These are phyloP conservation scores for Cylas formicarius DNA, from an alignment of 1,140 invertebrate genomes.

Conservation along the genomic window DNA sequence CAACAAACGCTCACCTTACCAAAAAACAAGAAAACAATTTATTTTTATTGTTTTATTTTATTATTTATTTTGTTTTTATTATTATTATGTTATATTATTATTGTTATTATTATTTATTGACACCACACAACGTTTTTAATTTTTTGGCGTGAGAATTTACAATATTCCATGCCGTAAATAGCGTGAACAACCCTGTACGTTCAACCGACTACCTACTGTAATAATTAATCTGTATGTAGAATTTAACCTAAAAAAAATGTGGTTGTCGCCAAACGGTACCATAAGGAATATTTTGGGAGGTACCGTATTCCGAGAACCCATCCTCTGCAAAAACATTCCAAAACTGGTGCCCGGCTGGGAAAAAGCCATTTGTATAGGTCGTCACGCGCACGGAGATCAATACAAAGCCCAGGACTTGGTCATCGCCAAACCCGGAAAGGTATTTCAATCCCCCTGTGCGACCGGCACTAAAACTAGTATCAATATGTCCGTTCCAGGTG, in stretches of 20 bases:
- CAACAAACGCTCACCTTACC: no score
- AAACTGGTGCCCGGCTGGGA: slow-evolving; percentile 81
- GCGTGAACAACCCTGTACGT: no score
- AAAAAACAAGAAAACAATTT: no score
- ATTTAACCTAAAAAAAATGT: slow-evolving; percentile 91
- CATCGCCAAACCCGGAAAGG: slow-evolving; percentile 61
- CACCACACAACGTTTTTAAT: no score
- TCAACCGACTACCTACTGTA: no score
- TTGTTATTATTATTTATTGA: no score
- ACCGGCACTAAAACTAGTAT: no score
- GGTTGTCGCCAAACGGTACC: slow-evolving; percentile 85
- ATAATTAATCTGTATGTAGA: slow-evolving; percentile 48
- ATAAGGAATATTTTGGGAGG: slow-evolving; percentile 87
- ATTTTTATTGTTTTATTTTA: no score
- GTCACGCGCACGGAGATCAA: slow-evolving; percentile 86
- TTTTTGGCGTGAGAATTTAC: no score
- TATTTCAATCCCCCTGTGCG: slow-evolving; percentile 29
- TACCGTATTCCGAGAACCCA: slow-evolving; percentile 85
- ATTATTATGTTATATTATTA: no score
- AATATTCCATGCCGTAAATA: no score
- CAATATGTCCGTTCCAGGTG: slow-evolving; percentile 49
- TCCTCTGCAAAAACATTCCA: slow-evolving; percentile 83
- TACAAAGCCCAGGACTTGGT: slow-evolving; percentile 85
- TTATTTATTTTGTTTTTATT: no score
- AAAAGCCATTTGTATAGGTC: slow-evolving; percentile 73